Conservation (phyloP, 2,888 invertebrate genomes). For the Incurvaria masculella region DNA sequence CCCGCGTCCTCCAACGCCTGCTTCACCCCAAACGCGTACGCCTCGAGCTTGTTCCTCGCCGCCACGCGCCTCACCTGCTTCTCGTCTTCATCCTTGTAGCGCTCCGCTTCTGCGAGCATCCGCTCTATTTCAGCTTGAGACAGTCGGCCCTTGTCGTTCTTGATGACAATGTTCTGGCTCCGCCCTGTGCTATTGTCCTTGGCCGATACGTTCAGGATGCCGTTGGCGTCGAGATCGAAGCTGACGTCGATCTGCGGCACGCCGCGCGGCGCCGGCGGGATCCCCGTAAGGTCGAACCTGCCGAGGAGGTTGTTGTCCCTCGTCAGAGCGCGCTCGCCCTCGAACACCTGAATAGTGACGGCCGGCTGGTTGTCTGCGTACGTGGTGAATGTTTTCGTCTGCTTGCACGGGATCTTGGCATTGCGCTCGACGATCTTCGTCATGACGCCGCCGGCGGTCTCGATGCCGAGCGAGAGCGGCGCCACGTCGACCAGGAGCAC, state of each 20-base stretch:
- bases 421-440: conserved; percentile 70
- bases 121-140: conserved; percentile 73
- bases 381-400: conserved; percentile 71
- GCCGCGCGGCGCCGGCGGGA: conserved; percentile 66
- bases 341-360: conserved; percentile 69
- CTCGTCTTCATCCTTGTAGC: conserved; percentile 68
- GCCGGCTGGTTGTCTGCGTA: conserved; percentile 77
- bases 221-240: conserved; percentile 75
- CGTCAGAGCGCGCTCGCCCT: conserved; percentile 76
- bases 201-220: conserved; percentile 80
- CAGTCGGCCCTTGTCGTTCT: conserved; percentile 77
- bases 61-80: conserved; percentile 61
- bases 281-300: conserved; percentile 63
- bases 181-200: conserved; percentile 63
- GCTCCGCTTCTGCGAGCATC: conserved; percentile 56
- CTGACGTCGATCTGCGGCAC: conserved; percentile 66
- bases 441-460: conserved; percentile 79
- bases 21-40: conserved; percentile 65
- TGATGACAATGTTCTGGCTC: conserved; percentile 74
- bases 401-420: conserved; percentile 66
- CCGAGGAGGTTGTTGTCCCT: conserved; percentile 73
- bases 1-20: conserved; percentile 62
- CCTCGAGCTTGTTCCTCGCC: conserved; percentile 68
- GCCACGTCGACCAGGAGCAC: conserved; percentile 56
- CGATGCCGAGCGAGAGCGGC: conserved; percentile 68